These are phyloP conservation scores for Pachypeltis micranthus DNA, from an alignment of 1,140 invertebrate species.

Conservation along the genomic window DNA sequence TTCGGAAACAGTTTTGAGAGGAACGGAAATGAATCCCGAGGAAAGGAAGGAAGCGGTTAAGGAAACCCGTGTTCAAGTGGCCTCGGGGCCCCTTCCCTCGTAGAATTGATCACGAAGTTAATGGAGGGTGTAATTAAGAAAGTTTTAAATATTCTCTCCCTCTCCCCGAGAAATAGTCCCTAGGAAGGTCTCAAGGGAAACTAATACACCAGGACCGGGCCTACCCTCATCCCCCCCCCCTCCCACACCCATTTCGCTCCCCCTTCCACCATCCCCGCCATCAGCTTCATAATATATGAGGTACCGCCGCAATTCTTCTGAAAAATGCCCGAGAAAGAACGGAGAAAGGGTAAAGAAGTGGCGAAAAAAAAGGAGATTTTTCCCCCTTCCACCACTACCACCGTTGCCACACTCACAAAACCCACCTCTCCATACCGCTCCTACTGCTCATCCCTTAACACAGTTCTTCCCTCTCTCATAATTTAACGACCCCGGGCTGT, in stretches of 20 bases:
- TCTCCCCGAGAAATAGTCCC: neutral
- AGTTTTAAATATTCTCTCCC: slow-evolving; percentile 19
- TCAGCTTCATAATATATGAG: neutral
- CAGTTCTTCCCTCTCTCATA: neutral
- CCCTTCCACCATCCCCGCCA: neutral
- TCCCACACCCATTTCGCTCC: neutral
- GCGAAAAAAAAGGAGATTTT: no score
- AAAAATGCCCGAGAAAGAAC: neutral
- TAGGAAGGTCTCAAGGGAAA: neutral
- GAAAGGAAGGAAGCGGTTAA: no score
- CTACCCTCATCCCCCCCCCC: neutral
- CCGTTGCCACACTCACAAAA: neutral
- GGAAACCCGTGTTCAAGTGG: neutral
- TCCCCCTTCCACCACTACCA: no score
- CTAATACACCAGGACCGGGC: neutral
- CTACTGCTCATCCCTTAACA: no score
- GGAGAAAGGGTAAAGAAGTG: neutral
- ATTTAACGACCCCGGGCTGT: neutral
- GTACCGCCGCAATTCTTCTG: neutral
- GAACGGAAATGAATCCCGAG: no score
- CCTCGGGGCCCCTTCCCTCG: slow-evolving; percentile 6
- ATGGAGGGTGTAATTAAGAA: slow-evolving; percentile 20
- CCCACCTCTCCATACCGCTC: no score
- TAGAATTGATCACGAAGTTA: slow-evolving; percentile 17
- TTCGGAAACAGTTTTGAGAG: no score